Base-by-base conservation (phyloP, 2,888 invertebrate genomes). In the Tethea ocularis region DNA sequence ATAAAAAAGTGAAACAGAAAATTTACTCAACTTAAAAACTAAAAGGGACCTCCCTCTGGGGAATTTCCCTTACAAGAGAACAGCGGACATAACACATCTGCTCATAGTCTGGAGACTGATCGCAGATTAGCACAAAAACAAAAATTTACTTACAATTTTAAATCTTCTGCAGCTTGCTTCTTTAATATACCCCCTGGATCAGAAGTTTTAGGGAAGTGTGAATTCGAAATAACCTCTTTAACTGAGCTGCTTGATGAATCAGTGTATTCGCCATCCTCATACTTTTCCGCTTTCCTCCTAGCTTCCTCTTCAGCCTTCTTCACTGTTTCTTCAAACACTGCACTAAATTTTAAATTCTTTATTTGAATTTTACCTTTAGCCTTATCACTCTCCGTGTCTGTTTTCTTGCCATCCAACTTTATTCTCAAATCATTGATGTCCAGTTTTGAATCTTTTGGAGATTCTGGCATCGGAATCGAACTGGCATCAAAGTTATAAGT, bases 341-440 rank as follows among this genome's bases (percentile, higher is more conserved):
- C 86, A 79, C 95, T 95, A 62, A 95, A 94, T 74, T 96, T 96
- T 15, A 96, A 85, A 80, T 95, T 95, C 79, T 95, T 95, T 63
- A 96, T 96, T 71, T 94, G 91, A 70, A 96, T 96, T 88, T 95
- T 96, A 53, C 89, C 83, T 71, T 93, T 93, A 7, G 82, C 69
- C 68, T 89, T 93, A 57, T 93, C 93, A 76, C 64, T 78, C 22
- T 93, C 93, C 2, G 71, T 33, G 57, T 87, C 86, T 61, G 66
- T 59, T 67, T 77, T 80, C 57, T 84, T 88, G 66, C 69, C 78
- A n/a, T 87, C 86, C 57, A 78, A 59, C 66, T 85, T 88, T 5
- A 75, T 66, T n/a, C 82, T 76, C 60, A 80, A 67, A 61, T 84
- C 87, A 59, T 66, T 67, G 17, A 72, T 55, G 36, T 71, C 78